Percentiles rank a stretch among this genome's conserved stretches.
phyloP scores from a whole-genome alignment of 1,140 invertebrate genomes.

The Drosophila varians region DNA sequence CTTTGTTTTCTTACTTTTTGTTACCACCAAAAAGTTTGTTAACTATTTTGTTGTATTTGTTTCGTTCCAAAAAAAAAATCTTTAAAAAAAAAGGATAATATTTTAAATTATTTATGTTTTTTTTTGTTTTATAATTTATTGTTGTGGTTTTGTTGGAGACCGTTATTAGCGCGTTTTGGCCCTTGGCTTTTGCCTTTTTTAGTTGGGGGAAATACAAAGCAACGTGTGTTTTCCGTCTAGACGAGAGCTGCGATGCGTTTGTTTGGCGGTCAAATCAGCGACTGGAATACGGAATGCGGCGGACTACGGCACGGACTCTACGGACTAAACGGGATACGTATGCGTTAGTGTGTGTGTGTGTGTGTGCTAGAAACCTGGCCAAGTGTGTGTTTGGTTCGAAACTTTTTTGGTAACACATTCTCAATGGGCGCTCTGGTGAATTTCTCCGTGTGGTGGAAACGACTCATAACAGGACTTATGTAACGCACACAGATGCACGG shows the following conservation, averaged over 20 bases:
- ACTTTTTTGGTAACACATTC: conserved; percentile 29
- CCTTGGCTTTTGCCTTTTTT: conserved; percentile 1
- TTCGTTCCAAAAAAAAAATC: background rate
- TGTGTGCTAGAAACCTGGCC: conserved; percentile 22
- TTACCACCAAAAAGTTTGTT: conserved; percentile 3
- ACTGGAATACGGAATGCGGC: conserved; percentile 53
- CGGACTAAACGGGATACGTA: background rate
- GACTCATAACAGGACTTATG: conserved; percentile 64
- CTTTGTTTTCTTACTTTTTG: conserved; percentile 13
- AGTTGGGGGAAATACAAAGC: background rate
- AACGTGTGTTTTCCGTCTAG: conserved; percentile 11
- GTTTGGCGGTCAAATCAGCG: conserved; percentile 80
- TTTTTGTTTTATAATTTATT: conserved; percentile 4
- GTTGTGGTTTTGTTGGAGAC: conserved; percentile 6
- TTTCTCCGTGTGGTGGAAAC: conserved; percentile 1
- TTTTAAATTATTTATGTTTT: background rate
- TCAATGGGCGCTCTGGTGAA: conserved; percentile 21
- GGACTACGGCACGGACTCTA: conserved; percentile 3
- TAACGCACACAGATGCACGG: conserved; percentile 68
- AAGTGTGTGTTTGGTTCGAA: conserved; percentile 9
- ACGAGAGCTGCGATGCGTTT: conserved; percentile 63
- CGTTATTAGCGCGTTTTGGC: conserved; percentile 4
- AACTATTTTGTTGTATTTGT: background rate
- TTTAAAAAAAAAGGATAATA: background rate
- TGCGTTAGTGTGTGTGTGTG: conserved; percentile 11